Conservation (phyloP, 2,113 vertebrate species). For the Malurus elegans region DNA sequence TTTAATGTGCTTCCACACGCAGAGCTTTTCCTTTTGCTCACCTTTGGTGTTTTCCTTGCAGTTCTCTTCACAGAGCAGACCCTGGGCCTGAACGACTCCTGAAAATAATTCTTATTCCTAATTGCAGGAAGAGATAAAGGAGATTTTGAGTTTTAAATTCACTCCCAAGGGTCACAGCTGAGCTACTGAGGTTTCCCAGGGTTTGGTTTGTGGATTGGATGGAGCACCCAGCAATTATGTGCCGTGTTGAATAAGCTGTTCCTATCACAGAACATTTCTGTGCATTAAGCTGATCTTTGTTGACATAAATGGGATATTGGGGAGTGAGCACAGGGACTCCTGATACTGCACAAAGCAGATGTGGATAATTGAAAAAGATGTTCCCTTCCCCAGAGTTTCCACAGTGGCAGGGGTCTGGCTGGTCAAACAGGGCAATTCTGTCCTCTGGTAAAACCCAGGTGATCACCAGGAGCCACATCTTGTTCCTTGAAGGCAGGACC, state of each 20-base stretch:
- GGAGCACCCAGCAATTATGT: not conserved
- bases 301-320: not conserved
- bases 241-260: not conserved
- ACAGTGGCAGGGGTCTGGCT: not conserved
- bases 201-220: not conserved
- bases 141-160: not conserved
- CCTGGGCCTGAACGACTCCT: not conserved
- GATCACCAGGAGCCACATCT: not conserved
- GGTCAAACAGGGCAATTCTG: not conserved
- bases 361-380: slow-evolving; percentile 17
- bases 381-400: not conserved
- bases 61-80: not conserved
- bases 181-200: not conserved
- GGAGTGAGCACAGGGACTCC: not conserved
- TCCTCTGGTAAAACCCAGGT: not conserved
- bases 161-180: not conserved
- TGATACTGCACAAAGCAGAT: not conserved
- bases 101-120: not conserved
- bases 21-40: not conserved
- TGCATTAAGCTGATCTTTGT: not conserved
- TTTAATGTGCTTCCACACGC: accelerated
- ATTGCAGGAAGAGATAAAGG: not conserved
- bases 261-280: not conserved
- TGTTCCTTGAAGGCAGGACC: not conserved
- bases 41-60: not conserved